Percentiles rank a stretch among this genome's conserved stretches.
Evolutionary conservation across 2,888 invertebrate genomes (phyloP).

Genomic region (Flexamia atlantica): DNA sequence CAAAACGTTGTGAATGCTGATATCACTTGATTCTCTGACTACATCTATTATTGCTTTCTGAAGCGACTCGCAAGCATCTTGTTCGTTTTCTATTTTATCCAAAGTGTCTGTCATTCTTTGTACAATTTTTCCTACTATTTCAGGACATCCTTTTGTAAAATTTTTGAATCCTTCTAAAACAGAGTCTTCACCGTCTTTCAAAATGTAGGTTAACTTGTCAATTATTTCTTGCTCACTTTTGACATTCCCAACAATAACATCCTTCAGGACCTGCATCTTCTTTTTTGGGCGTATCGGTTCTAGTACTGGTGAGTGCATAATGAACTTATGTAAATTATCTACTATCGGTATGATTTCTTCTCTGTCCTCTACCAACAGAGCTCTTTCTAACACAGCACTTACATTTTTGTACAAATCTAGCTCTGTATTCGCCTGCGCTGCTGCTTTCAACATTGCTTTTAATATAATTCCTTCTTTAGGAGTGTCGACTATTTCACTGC

Average conservation of each 20-base stretch:
- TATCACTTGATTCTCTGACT: constrained; percentile 80
- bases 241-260: constrained; percentile 80
- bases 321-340: constrained; percentile 67
- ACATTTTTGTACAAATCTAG: constrained; percentile 78
- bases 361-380: constrained; percentile 61
- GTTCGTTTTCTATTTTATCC: constrained; percentile 76
- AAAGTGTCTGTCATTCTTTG: constrained; percentile 77
- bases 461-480: constrained; percentile 64
- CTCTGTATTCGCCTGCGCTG: constrained; percentile 75
- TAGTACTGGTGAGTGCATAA: constrained; percentile 63
- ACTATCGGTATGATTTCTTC: constrained; percentile 65
- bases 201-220: constrained; percentile 81
- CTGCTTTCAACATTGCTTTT: constrained; percentile 68
- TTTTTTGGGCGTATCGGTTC: constrained; percentile 71
- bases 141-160: constrained; percentile 80
- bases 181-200: constrained; percentile 77
- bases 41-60: constrained; percentile 83
- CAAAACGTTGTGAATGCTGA: constrained; percentile 78
- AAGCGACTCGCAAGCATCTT: constrained; percentile 81
- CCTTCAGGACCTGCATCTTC: constrained; percentile 75
- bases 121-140: constrained; percentile 79
- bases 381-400: constrained; percentile 75
- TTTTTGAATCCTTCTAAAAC: constrained; percentile 83
- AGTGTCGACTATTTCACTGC: constrained; percentile 48
- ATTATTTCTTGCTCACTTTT: constrained; percentile 79